These are phyloP conservation scores for Amphiprion percula DNA, from an alignment of 2,113 vertebrate species.

Conservation along the genomic window DNA sequence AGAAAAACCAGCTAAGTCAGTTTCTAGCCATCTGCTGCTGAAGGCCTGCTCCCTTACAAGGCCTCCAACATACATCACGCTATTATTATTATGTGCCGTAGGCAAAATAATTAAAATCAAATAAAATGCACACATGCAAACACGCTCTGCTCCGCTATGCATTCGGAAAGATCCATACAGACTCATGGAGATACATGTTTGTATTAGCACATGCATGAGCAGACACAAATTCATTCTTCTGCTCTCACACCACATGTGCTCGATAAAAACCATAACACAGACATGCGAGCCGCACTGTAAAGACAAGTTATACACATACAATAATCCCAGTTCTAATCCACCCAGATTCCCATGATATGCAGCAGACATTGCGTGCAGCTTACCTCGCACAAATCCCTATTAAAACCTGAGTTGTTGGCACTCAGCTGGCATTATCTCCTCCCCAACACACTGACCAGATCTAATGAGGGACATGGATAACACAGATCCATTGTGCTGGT, in stretches of 20 bases:
- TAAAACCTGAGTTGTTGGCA: conserved; percentile 61
- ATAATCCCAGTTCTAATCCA: conserved; percentile 62
- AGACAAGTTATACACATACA: conserved; percentile 28
- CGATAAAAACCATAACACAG: conserved; percentile 16
- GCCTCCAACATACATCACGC: background rate
- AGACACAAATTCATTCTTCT: conserved; percentile 6
- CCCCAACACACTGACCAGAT: conserved; percentile 50
- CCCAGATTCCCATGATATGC: conserved; percentile 54
- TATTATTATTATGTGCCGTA: background rate
- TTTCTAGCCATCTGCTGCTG: conserved; percentile 36
- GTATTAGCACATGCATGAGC: background rate
- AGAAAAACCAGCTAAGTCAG: conserved; percentile 52
- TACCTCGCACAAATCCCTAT: conserved; percentile 46
- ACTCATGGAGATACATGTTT: background rate
- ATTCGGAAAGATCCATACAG: conserved; percentile 17
- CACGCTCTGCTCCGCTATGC: background rate
- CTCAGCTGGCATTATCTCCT: conserved; percentile 70
- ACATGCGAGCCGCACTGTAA: conserved; percentile 6
- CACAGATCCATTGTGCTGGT: conserved; percentile 55
- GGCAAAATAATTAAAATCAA: background rate
- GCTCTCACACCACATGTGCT: background rate
- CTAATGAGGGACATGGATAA: conserved; percentile 61
- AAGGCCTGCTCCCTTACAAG: background rate
- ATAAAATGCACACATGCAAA: background rate
- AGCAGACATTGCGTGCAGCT: conserved; percentile 45